phyloP scores from a whole-genome alignment of 92 coral and sea anemone species.

The Porites evermanni region DNA sequence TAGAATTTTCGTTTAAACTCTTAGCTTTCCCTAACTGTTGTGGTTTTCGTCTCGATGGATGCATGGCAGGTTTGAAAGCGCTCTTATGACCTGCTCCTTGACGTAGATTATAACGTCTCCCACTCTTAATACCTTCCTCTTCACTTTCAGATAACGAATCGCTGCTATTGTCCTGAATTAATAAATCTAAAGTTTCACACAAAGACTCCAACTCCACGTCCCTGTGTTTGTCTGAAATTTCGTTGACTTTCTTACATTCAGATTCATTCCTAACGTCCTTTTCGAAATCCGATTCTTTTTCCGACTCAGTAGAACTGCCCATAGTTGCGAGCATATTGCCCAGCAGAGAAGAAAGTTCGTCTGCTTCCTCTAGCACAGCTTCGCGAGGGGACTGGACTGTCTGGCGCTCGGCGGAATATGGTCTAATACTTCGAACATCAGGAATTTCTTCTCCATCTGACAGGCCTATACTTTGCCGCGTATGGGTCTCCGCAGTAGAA shows the following conservation, averaged over 20 bases:
- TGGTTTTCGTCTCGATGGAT: not conserved
- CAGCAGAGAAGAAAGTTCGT: constrained; percentile 59
- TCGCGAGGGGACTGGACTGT: constrained; percentile 37
- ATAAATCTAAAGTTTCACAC: constrained; percentile 58
- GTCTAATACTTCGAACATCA: constrained; percentile 3
- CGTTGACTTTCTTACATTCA: constrained; percentile 7
- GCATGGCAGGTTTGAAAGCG: constrained; percentile 26
- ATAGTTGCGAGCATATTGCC: constrained; percentile 70
- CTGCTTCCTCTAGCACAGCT: constrained; percentile 71
- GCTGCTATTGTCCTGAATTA: constrained; percentile 36
- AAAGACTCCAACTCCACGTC: constrained; percentile 55
- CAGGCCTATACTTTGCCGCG: not conserved
- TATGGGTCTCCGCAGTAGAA: not conserved
- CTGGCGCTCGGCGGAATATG: constrained; percentile 15
- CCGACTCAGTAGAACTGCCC: constrained; percentile 62
- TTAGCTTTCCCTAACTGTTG: constrained; percentile 25
- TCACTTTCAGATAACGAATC: constrained; percentile 35
- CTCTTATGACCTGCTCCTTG: not conserved
- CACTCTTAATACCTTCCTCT: not conserved
- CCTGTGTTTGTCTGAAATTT: constrained; percentile 1
- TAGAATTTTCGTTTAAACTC: not conserved
- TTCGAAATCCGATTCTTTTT: constrained; percentile 44
- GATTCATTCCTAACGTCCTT: constrained; percentile 9
- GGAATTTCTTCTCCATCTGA: not conserved
- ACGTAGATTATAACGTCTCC: constrained; percentile 2